These are phyloP conservation scores for Lipotes vexillifer DNA, from an alignment of 2,113 vertebrate genomes.

Conservation along the genomic window DNA sequence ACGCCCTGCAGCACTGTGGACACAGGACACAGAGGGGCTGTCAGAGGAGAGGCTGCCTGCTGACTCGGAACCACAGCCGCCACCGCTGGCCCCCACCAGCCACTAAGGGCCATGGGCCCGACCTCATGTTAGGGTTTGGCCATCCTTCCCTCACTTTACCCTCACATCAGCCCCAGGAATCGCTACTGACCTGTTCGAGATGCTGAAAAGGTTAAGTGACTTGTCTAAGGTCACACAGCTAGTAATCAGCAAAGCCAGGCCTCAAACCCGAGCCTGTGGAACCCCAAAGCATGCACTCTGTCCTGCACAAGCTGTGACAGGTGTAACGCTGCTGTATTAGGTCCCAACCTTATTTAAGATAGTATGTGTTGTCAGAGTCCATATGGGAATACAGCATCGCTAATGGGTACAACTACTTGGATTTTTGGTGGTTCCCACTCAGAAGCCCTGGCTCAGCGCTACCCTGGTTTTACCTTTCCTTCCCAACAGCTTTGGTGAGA, in stretches of 20 bases:
- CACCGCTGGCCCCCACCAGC: background rate
- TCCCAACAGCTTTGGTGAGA: background rate
- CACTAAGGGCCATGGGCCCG: rapidly evolving
- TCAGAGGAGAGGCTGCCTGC: background rate
- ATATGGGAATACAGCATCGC: background rate
- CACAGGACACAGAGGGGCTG: background rate
- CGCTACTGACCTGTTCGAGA: background rate
- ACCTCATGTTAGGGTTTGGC: background rate
- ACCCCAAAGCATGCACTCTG: background rate
- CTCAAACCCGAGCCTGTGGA: background rate
- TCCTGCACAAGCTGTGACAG: background rate
- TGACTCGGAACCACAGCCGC: background rate
- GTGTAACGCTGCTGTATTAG: background rate
- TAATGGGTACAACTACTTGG: background rate
- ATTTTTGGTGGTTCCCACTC: background rate
- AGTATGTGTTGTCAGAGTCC: background rate
- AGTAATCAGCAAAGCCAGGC: background rate
- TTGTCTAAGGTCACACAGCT: background rate
- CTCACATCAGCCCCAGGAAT: background rate
- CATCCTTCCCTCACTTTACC: background rate
- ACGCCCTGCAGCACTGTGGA: constrained; percentile 94
- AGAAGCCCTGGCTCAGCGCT: background rate
- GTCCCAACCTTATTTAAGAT: background rate
- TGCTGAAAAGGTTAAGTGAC: background rate
- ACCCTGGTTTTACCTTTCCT: background rate